phyloP scores from a whole-genome alignment of 2,113 vertebrate species.

The Calonectris borealis region DNA sequence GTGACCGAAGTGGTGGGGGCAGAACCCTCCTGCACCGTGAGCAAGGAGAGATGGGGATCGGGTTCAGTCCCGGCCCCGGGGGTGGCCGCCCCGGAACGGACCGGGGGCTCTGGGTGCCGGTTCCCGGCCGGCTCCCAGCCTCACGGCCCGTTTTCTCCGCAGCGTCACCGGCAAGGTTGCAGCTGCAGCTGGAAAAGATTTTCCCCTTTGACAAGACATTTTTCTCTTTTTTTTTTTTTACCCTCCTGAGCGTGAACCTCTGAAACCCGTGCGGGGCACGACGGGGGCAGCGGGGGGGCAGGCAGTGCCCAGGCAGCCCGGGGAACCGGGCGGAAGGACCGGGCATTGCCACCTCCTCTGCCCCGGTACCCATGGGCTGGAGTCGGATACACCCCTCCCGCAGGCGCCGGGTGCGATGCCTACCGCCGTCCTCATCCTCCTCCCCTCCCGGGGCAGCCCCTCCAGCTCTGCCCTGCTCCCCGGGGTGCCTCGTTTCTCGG shows the following conservation, averaged over 20 bases:
- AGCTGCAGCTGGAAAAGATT: not conserved
- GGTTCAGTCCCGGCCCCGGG: not conserved
- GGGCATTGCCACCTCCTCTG: not conserved
- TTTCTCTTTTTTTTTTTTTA: not conserved
- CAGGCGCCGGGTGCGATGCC: not conserved
- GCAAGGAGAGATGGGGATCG: no score
- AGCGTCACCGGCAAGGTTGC: not conserved
- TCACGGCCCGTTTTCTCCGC: not conserved
- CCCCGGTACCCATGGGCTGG: fast-evolving
- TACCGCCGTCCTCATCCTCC: not conserved
- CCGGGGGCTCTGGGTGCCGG: not conserved
- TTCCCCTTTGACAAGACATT: not conserved
- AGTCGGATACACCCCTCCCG: not conserved
- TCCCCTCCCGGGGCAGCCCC: not conserved
- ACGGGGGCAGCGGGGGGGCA: no score
- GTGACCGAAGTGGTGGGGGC: fast-evolving
- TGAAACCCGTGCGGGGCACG: not conserved
- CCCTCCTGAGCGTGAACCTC: not conserved
- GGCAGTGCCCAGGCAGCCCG: not conserved
- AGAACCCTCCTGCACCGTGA: not conserved
- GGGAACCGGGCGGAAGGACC: not conserved
- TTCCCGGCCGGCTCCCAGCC: not conserved
- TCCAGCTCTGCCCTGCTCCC: not conserved
- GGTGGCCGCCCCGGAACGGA: not conserved
- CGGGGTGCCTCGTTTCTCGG: fast-evolving